Percentiles rank a stretch among this genome's conserved stretches.
Conservation (phyloP, 2,113 vertebrate genomes). For the Paralichthys olivaceus region DNA sequence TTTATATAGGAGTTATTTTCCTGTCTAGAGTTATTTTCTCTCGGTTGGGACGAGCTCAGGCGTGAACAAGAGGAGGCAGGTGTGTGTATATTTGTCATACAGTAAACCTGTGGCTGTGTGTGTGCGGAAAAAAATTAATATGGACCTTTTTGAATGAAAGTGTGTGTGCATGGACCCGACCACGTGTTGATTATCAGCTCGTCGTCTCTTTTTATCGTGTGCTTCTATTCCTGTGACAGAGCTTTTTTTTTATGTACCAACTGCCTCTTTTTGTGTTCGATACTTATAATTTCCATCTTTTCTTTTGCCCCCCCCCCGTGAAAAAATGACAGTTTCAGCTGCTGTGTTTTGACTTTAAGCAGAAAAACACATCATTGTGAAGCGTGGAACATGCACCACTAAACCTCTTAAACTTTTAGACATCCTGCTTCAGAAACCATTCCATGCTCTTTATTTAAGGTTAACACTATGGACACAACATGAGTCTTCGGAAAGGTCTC, state of each 20-base stretch:
- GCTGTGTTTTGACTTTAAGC: constrained; percentile 12
- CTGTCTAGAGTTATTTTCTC: constrained; percentile 72
- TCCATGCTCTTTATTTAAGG: constrained; percentile 2
- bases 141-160: constrained; percentile 53
- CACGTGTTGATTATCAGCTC: constrained; percentile 30
- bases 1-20: constrained; percentile 77
- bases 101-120: constrained; percentile 57
- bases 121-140: constrained; percentile 41
- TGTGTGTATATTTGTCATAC: constrained; percentile 72
- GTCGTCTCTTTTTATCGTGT: constrained; percentile 31
- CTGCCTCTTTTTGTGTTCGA: constrained; percentile 52
- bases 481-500: not conserved
- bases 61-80: constrained; percentile 48
- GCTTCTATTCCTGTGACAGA: constrained; percentile 28
- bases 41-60: constrained; percentile 59
- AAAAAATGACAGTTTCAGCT: not conserved
- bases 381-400: constrained; percentile 37
- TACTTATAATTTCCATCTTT: not conserved
- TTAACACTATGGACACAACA: constrained; percentile 1
- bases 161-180: constrained; percentile 42
- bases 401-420: constrained; percentile 28
- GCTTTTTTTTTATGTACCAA: constrained; percentile 37
- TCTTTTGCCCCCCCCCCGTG: not conserved
- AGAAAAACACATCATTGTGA: constrained; percentile 22
- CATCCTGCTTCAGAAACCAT: constrained; percentile 22